These are phyloP conservation scores for Pterobdella sp. DNA, from an alignment of 2,888 invertebrate genomes.

Conservation along the genomic window DNA sequence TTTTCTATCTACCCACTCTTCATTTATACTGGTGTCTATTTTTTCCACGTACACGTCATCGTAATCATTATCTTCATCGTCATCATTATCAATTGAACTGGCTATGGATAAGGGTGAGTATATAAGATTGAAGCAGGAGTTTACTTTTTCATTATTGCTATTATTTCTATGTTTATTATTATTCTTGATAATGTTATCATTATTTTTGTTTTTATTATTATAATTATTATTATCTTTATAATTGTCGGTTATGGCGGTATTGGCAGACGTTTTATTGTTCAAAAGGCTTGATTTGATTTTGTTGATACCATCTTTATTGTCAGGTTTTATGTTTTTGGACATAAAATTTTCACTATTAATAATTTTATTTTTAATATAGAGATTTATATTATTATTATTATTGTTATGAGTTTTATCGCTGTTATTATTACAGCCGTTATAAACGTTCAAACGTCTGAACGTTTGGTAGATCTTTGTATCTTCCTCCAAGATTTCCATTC, in stretches of 20 bases:
- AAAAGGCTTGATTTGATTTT: neutral
- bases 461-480: slow-evolving; percentile 7
- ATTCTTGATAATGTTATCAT: neutral
- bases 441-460: neutral
- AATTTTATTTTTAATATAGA: neutral
- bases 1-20: neutral
- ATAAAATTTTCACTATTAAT: neutral
- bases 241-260: neutral
- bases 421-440: neutral
- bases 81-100: neutral
- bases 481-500: slow-evolving; percentile 9
- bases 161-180: neutral
- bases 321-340: neutral
- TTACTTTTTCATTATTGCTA: neutral
- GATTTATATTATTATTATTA: neutral
- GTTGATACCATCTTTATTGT: neutral
- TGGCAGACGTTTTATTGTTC: neutral
- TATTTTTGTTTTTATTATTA: neutral
- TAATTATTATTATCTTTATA: neutral
- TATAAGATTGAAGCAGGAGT: slow-evolving; percentile 5
- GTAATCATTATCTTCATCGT: neutral
- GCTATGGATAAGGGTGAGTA: neutral
- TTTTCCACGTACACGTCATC: slow-evolving; percentile 4
- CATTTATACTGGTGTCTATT: neutral
- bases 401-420: neutral